Base-by-base conservation (phyloP, 2,797 vertebrate genomes). In the Poecilia gillii region DNA sequence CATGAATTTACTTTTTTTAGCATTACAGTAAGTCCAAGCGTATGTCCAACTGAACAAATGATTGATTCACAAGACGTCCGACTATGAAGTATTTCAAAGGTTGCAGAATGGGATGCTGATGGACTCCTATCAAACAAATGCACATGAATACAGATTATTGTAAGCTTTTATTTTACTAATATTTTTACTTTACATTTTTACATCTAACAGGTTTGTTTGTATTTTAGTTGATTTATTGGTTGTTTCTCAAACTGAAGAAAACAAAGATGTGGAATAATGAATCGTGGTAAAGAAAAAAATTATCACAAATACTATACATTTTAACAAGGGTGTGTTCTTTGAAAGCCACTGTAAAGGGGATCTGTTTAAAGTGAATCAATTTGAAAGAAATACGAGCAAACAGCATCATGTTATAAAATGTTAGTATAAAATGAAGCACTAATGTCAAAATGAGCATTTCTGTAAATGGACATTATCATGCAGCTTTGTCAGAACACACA, bases 401-500 rank as follows among this genome's bases (percentile, higher is more conserved):
- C 28, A 59, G 18, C 43, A 76, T 66, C 13, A 62, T 12, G 9
- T 51, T 31, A 51, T 31, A 46, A 9, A 77, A 47, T 43, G 23
- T 45, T 45, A 45, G 51, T n/a, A 45, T 11, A 25, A 6, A 45
- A 25, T 74, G 11, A 70, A 59, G 31, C 46, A 73, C 3, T 47
- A 36, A 80, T 57, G 14, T 75, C 12, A 78, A 78, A 84, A 85
- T 73, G 68, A 78, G 45, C 28, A 62, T 25, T 16, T 33, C 46
- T 31, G 31, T 71, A 80, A 71, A 75, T 72, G 81, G 75, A 20
- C 33, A 83, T 89, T 83, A 77, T 75, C 62, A 85, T 78, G 85
- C 73, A 73, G 72, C 36, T 59, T 77, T 79, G 73, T 74, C 77
- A 89, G 55, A 89, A 82, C 84, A 91, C 85, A 92, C 25, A 59